Evolutionary conservation across 2,797 vertebrate genomes (phyloP).

Genomic region (Enoplosus armatus): DNA sequence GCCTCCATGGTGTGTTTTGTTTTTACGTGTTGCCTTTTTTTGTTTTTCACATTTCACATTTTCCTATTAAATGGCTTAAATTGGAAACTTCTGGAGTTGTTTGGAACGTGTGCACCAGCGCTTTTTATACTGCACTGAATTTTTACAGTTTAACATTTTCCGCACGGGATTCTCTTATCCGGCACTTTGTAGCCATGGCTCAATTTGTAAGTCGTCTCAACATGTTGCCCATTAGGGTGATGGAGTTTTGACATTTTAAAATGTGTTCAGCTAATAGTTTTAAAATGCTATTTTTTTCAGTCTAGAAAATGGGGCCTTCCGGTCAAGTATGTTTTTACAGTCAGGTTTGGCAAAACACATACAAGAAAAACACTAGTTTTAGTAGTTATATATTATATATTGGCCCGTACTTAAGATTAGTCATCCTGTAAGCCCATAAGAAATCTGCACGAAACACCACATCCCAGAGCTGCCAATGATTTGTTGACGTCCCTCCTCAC

Average conservation of each 20-base stretch:
- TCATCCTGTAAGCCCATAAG: neutral
- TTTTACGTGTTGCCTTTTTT: too few relatives aligned
- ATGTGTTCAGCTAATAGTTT: neutral
- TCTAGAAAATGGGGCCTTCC: neutral
- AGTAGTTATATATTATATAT: neutral
- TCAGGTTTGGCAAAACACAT: neutral
- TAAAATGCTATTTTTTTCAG: too few relatives aligned
- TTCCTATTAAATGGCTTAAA: neutral
- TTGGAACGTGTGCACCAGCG: neutral
- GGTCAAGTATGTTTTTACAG: too few relatives aligned
- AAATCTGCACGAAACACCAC: neutral
- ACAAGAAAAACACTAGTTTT: neutral
- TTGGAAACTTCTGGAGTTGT: neutral
- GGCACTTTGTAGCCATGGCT: neutral
- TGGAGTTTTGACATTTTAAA: neutral
- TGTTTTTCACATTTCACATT: too few relatives aligned
- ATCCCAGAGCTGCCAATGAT: neutral
- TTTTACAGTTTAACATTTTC: too few relatives aligned
- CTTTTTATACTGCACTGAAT: neutral
- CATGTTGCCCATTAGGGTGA: neutral
- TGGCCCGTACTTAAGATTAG: too few relatives aligned
- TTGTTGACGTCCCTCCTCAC: neutral
- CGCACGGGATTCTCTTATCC: neutral
- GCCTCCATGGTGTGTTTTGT: neutral
- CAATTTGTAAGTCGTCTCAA: neutral